Conservation (phyloP, 2,888 invertebrate species). For the Dicyrtoma fusca region DNA sequence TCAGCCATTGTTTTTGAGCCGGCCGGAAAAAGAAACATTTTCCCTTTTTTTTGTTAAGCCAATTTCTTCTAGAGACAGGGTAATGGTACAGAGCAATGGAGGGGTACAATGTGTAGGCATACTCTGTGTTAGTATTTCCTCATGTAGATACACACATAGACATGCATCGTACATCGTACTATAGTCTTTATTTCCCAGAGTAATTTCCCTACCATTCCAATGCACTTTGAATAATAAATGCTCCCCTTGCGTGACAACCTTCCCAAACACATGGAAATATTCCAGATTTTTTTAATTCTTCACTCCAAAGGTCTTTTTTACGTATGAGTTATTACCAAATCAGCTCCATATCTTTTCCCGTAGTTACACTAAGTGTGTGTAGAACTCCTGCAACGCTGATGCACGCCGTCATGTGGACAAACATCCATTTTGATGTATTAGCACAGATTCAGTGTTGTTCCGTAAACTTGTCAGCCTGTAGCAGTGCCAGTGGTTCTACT, state of each 20-base stretch:
- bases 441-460: too few relatives aligned
- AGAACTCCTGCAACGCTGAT: too few relatives aligned
- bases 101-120: background rate
- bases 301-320: background rate
- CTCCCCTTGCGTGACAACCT: slow-evolving; percentile 18
- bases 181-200: too few relatives aligned
- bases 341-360: background rate
- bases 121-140: too few relatives aligned
- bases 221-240: slow-evolving; percentile 4
- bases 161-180: too few relatives aligned
- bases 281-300: slow-evolving; percentile 2
- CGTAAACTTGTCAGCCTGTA: too few relatives aligned
- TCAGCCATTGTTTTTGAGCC: background rate
- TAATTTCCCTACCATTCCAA: too few relatives aligned
- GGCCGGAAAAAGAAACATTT: slow-evolving; percentile 12
- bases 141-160: too few relatives aligned
- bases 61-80: background rate
- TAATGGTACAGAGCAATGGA: background rate
- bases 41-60: background rate
- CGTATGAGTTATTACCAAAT: background rate
- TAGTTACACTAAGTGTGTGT: too few relatives aligned
- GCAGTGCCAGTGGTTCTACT: too few relatives aligned
- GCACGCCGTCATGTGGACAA: too few relatives aligned
- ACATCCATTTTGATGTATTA: too few relatives aligned
- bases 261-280: background rate